A percentile compares a stretch with the other conserved stretches of the same genome.
Conservation (phyloP, 2,113 vertebrate genomes). For the Elgaria multicarinata region DNA sequence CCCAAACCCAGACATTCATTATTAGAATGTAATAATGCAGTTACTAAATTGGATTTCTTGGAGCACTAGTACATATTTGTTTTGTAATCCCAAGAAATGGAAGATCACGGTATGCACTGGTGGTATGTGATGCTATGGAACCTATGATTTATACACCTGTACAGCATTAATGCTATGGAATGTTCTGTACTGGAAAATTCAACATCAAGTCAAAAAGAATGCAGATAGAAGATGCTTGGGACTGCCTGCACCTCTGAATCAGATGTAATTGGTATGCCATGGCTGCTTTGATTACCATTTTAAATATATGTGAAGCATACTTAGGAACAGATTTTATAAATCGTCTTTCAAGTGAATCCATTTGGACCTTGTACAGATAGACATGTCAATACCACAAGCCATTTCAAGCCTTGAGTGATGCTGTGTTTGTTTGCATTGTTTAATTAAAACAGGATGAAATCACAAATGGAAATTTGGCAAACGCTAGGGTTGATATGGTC, state of each 20-base stretch:
- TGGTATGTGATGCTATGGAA: not conserved
- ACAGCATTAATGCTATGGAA: not conserved
- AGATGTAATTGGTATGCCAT: not conserved
- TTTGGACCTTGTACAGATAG: not conserved
- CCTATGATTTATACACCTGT: not conserved
- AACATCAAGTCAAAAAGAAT: not conserved
- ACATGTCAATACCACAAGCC: slow-evolving; percentile 5
- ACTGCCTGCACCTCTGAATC: not conserved
- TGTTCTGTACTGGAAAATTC: not conserved
- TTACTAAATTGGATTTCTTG: not conserved
- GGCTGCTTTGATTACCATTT: not conserved
- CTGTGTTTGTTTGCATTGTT: slow-evolving; percentile 43
- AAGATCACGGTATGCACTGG: not conserved
- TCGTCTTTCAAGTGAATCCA: not conserved
- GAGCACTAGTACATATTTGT: not conserved
- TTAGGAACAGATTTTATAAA: not conserved
- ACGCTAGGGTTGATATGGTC: slow-evolving; percentile 25
- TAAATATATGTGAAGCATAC: not conserved
- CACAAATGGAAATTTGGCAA: slow-evolving; percentile 58
- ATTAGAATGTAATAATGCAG: not conserved
- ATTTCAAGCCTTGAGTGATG: slow-evolving; percentile 14
- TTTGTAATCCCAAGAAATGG: not conserved
- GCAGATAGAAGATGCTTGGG: not conserved
- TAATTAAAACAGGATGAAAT: slow-evolving; percentile 56
- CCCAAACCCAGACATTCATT: not conserved